Evolutionary conservation across 1,140 invertebrate genomes (phyloP).

Genomic region (Theocolax elegans): DNA sequence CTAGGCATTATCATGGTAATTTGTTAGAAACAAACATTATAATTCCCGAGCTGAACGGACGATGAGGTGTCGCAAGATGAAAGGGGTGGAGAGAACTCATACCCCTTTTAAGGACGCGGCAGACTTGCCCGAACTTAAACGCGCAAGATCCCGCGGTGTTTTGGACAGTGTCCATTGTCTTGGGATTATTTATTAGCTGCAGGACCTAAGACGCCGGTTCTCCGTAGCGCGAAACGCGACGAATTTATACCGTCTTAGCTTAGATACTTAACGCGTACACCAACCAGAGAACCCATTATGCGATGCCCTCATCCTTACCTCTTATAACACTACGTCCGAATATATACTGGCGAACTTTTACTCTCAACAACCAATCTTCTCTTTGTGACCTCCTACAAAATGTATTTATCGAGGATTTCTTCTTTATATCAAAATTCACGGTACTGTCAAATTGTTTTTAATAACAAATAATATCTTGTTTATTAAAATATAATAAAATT

Average conservation of each 20-base stretch:
- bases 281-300: slow-evolving; percentile 38
- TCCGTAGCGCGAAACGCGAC: slow-evolving; percentile 1
- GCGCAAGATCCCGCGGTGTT: slow-evolving; percentile 66
- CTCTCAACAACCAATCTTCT: neutral
- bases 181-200: slow-evolving; percentile 64
- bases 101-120: slow-evolving; percentile 29
- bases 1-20: slow-evolving; percentile 68
- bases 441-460: too few species aligned
- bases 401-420: too few species aligned
- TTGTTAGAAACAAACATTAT: slow-evolving; percentile 70
- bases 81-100: neutral
- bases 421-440: too few species aligned
- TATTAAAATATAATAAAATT: too few species aligned
- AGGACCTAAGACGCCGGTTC: slow-evolving; percentile 28
- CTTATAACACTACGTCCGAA: neutral
- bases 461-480: too few species aligned
- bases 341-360: slow-evolving; percentile 7
- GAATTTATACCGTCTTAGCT: slow-evolving; percentile 35
- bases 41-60: slow-evolving; percentile 55
- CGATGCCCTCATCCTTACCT: slow-evolving; percentile 21
- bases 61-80: slow-evolving; percentile 33
- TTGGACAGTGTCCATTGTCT: slow-evolving; percentile 70
- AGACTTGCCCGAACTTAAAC: slow-evolving; percentile 57
- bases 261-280: neutral
- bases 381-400: neutral